Base-by-base conservation (phyloP, 2,113 vertebrate genomes). In the Zootoca vivipara region DNA sequence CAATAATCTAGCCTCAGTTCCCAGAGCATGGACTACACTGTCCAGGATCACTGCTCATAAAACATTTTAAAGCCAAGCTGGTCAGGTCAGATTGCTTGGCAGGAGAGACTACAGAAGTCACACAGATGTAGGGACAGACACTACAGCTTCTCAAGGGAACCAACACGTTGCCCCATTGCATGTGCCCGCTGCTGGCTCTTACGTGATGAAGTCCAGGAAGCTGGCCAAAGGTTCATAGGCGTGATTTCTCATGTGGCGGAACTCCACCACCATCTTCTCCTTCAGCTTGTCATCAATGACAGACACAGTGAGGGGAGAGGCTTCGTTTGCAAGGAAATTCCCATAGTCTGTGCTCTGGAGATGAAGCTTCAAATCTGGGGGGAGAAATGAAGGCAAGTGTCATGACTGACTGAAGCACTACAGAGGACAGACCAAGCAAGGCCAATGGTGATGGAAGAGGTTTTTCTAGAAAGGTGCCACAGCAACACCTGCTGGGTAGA, bases 201-300 rank as follows among this genome's bases (percentile, higher is more conserved):
- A 98, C 98, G 99, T 99, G 93, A 99, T 99, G 73, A 98, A 99
- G 94, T 99, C 99, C 97, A 99, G 97, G 93, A 99, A 99, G 93
- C 98, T 99, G 72, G 98, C 98, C 33, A 99, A 96, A 0, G 99
- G 99, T 93, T 99, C 99, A 0, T 99, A 99, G 0, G 99, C 99
- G 0, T 99, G 99, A 95, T 99, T 99, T 95, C 99, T 98, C 99
- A 99, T 99, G 95, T 99, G 99, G 73, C 98, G 97, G 84, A 99
- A 99, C 96, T 99, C 99, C 77, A 99, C 98, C 89, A 99, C 99
- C 99, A 99, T 99, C 96, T 99, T 99, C 96, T 99, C 99, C 94
- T 99, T 99, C 94, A 99, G 97, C 91, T 99, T 99, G 96, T 99
- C 99, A 0, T 99, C 99, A 2, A 99, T 99, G 88, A 99, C 99